A percentile compares a stretch with the other conserved stretches of the same genome.
These are phyloP conservation scores for Heliconius ismenius DNA, from an alignment of 2,888 invertebrate genomes.

Conservation along the genomic window DNA sequence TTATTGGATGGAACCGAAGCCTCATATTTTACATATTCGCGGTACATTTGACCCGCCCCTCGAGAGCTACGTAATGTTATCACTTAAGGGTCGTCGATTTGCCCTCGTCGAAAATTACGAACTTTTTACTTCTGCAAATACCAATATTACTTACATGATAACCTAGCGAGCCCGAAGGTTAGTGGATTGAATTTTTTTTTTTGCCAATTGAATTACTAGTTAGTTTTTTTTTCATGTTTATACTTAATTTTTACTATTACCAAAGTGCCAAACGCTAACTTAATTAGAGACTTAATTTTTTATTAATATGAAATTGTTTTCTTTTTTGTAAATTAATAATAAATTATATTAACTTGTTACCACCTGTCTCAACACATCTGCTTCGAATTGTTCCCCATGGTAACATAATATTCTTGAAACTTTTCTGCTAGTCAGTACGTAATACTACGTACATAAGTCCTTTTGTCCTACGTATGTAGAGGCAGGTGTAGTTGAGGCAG, in stretches of 20 bases:
- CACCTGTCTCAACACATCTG: background rate
- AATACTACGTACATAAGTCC: background rate
- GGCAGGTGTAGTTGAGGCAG: no score
- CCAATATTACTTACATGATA: constrained; percentile 21
- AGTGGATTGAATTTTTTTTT: constrained; percentile 1
- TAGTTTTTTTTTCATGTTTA: no score
- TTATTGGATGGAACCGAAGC: constrained; percentile 14
- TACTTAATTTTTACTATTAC: no score
- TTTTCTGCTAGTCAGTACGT: background rate
- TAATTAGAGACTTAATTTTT: background rate
- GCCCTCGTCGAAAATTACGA: constrained; percentile 28
- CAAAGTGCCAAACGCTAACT: no score
- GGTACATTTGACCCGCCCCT: constrained; percentile 28
- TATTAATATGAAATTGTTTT: background rate
- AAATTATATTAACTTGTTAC: no score
- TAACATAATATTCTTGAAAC: background rate
- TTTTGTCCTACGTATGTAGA: no score
- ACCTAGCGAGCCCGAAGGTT: constrained; percentile 1
- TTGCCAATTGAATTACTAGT: background rate
- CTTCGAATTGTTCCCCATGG: background rate
- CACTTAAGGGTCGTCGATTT: constrained; percentile 36
- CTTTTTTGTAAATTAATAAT: background rate
- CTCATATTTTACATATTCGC: constrained; percentile 30
- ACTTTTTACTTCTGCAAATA: constrained; percentile 21
- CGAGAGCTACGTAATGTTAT: constrained; percentile 31